A percentile compares a stretch with the other conserved stretches of the same genome.
phyloP scores from a whole-genome alignment of 2,113 vertebrate genomes.

The Ameiurus melas region DNA sequence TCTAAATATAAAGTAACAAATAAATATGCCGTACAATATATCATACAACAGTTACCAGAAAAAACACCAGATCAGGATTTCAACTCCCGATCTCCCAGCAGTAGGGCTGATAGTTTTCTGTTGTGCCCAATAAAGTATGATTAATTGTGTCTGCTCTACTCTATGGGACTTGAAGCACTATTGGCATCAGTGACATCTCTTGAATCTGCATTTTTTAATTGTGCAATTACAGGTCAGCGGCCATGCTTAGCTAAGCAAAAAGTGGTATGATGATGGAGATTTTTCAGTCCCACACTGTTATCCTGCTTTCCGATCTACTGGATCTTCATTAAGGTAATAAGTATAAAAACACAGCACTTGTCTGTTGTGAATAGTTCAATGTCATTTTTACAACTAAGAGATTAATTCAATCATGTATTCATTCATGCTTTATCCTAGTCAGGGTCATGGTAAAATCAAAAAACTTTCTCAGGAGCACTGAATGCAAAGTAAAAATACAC shows the following conservation, averaged over 20 bases:
- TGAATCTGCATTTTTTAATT: slow-evolving; percentile 25
- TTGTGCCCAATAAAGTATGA: not conserved
- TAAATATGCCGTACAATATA: not conserved
- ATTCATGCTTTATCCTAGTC: not conserved
- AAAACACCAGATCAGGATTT: not conserved
- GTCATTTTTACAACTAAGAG: not conserved
- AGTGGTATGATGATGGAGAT: slow-evolving; percentile 4
- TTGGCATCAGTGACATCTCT: not conserved
- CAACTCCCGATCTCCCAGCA: not conserved
- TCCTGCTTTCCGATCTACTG: not conserved
- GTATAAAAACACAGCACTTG: not conserved
- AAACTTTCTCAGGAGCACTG: not conserved
- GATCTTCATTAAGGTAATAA: not conserved
- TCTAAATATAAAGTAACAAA: not conserved
- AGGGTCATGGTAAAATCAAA: not conserved
- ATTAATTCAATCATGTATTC: not conserved
- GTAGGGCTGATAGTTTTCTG: not conserved
- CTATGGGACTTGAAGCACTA: not conserved
- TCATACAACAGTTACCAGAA: not conserved
- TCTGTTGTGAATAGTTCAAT: not conserved
- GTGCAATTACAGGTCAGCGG: slow-evolving; percentile 21
- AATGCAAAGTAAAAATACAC: not conserved
- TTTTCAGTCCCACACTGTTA: not conserved
- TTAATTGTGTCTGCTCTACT: not conserved
- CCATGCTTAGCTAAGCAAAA: slow-evolving; percentile 18